Evolutionary conservation across 2,797 vertebrate genomes (phyloP), one percentile per base, ranked within the genome.

Genomic region (Masticophis lateralis): DNA sequence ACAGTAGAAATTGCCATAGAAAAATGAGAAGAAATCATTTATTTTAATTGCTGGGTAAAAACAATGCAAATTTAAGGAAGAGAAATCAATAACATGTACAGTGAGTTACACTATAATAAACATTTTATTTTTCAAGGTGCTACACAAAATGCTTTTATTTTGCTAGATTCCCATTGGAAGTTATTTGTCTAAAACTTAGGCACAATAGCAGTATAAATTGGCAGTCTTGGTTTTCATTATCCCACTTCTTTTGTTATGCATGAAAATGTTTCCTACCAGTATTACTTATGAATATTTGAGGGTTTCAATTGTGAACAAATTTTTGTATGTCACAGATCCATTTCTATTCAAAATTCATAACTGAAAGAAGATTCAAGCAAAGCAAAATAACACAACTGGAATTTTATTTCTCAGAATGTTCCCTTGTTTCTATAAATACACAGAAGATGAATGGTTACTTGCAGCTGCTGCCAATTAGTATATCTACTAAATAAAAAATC

Each of bases 401-500:
- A 95, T 94, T 69, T 90, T 53, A 74, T 91, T 93, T 86, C 91
- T 93, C 94, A 92, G 89, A 95, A 93, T 94, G 93, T 89, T 53
- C 94, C 93, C 94, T 90, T 94, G 95, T 90, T 93, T 94, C 94
- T 91, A 83, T 79, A 66, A 79, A 86, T 86, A 53, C 14, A 63
- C 37, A 74, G 66, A 91, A 12, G 22, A 79, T 43, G 56, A 57
- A 89, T 89, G 69, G 51, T 60, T 93, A 89, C 95, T 95, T 89
- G 94, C 94, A 92, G 89, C 94, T 90, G 92, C 86, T 95, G 95
- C 88, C 94, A 94, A 88, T 93, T 93, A 94, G 8, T 94, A 93
- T 96, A 95, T 96, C 95, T 96, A 95, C 94, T 96, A 94, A 95
- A 95, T 95, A 95, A 94, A 94, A 95, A 66, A 92, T 88, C 94